Evolutionary conservation across 2,888 invertebrate genomes (phyloP), one percentile per base, ranked within the genome.

Genomic region (Mechanitis mazaeus): DNA sequence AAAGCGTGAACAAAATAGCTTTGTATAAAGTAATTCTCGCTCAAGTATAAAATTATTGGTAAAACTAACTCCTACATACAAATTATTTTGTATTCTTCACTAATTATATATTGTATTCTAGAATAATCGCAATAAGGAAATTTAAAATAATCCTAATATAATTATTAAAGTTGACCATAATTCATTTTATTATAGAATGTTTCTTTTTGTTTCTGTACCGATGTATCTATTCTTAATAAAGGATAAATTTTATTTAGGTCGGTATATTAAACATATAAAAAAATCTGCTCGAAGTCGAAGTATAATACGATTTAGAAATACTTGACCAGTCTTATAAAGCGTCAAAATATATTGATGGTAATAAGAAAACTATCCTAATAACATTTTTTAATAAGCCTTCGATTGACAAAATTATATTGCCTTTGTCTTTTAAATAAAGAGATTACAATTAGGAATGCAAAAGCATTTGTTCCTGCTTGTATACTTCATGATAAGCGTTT

Each of bases 401-500:
- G 31, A 31, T 11, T 50, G 9, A 31, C 9, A 31, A 31, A 64
- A 60, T 35, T 35, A 5, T 35, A 6, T 6, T 35, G 3, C 3
- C 6, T 35, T 35, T 58, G 60, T 64, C 66, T 66, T 66, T 66
- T 56, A 47, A 54, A 60, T 47, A 60, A 54, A 33, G 53, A 58
- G 64, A 58, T 6, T 31, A n/a, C 9, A 50, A 31, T 83, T 83
- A 88, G 70, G 86, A 84, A 83, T 91, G 91, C 73, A 78, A 76
- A 58, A 92, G 83, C 74, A 92, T 85, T 78, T 96, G 95, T 80
- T 96, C 97, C 75, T 95, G 94, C 83, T 97, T 97, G 84, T 97
- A 97, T 66, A 98, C 97, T 74, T 96, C 97, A 83, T 99, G 98
- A 90, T 98, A 99, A 74, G 99, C 98, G 81, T 99, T 99, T 64